Base-by-base conservation (phyloP, 2,888 invertebrate genomes). In the Lycocerus yunnanus region DNA sequence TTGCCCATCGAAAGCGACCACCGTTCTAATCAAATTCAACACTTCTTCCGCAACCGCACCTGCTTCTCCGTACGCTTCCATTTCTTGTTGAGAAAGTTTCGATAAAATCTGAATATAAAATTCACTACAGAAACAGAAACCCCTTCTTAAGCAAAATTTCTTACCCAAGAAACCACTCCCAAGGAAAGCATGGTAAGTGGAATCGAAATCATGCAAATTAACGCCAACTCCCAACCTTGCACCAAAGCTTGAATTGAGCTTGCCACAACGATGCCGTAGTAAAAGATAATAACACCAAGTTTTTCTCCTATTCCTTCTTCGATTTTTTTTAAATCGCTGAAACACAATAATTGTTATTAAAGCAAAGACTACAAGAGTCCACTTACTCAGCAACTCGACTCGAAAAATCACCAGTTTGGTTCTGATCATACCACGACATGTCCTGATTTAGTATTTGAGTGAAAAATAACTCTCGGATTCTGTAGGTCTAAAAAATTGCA, bases 271-370 rank as follows among this genome's bases (percentile, higher is more conserved):
- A 92, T 90, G 0, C 92, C 87, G 79, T 93, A 88, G 84, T 92
- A 93, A 84, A 92, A 93, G 8, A 93, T 84, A 81, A 95, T 93
- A 76, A 93, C 92, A 0, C 92, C 91, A 27, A 95, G 88, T 84
- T 96, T 96, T 84, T 96, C 96, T 0, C 95, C 95, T 58, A 95
- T 91, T 13, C 95, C 96, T 79, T 95, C 95, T 43, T 95, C 94
- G 78, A 95, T 88, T 86, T 93, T 94, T 2, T 90, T 88, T 0
- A 94, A 88, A 86, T 94, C 93, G 80, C 94, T 94, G 82, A 21
- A 84, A 80, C 74, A 78, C 79, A 60, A 0, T 71, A 70, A 68
- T 15, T 43, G 9, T 13, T 15, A 2, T 21, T 21, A n/a, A 68
- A 5, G 15, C 2, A 14, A 6, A 6, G 14, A 3, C 15, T 13